A percentile compares a stretch with the other conserved stretches of the same genome.
phyloP scores from a whole-genome alignment of 2,113 vertebrate species.

The Origma solitaria region DNA sequence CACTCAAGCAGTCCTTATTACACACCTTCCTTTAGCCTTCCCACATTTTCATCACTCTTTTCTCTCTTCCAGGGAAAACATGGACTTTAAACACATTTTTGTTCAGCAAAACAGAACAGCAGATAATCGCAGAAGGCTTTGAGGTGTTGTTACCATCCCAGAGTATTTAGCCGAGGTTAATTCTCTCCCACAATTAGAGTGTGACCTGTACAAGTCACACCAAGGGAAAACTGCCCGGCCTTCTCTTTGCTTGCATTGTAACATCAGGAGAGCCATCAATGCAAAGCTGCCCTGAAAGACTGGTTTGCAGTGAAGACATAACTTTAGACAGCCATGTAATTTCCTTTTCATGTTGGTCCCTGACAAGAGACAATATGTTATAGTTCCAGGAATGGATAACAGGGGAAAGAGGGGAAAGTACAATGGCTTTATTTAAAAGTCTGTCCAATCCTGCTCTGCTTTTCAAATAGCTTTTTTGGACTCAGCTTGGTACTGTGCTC shows the following conservation, averaged over 20 bases:
- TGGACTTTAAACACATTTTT: not conserved
- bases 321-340: slow-evolving; percentile 55
- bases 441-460: not conserved
- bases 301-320: slow-evolving; percentile 46
- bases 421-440: slow-evolving; percentile 30
- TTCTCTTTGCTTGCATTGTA: not conserved
- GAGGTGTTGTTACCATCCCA: not conserved
- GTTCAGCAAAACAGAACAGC: not conserved
- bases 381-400: slow-evolving; percentile 30
- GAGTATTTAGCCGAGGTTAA: not conserved
- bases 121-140: not conserved
- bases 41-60: not conserved
- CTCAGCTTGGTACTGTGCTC: not conserved
- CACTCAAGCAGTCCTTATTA: not conserved
- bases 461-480: slow-evolving; percentile 19
- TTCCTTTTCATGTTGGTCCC: slow-evolving; percentile 42
- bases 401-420: not conserved
- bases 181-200: not conserved
- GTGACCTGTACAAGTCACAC: not conserved
- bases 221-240: not conserved
- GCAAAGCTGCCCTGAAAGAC: slow-evolving; percentile 34
- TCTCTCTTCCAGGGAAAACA: not conserved
- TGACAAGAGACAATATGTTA: slow-evolving; percentile 50
- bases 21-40: not conserved
- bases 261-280: not conserved